phyloP scores from a whole-genome alignment of 2,797 vertebrate species.

The Trachurus trachurus region DNA sequence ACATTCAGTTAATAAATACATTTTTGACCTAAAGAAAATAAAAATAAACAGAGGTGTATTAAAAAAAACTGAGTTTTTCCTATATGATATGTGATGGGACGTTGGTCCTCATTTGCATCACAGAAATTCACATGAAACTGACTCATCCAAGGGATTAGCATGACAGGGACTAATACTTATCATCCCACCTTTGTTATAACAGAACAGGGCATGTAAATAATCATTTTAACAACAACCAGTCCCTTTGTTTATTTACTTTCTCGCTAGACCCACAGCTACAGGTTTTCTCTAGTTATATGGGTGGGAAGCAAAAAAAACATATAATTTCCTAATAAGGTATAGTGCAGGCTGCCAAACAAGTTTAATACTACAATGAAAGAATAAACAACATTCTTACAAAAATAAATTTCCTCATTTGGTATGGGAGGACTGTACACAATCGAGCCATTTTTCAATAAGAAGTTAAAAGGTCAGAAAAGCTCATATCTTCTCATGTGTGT shows the following conservation, averaged over 20 bases:
- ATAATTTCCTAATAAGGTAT: background rate
- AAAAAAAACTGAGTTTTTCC: no score
- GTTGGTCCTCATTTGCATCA: background rate
- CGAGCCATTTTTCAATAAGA: background rate
- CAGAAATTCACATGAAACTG: no score
- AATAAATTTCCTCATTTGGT: conserved; percentile 9
- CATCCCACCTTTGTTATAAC: background rate
- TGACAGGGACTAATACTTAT: background rate
- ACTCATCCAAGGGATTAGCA: no score
- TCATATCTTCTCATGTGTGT: background rate
- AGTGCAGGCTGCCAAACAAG: background rate
- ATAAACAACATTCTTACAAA: background rate
- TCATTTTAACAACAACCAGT: background rate
- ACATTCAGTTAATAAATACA: background rate
- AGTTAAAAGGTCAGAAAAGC: background rate
- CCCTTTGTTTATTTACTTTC: background rate
- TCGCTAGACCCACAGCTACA: background rate
- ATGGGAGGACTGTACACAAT: background rate
- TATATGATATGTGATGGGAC: no score
- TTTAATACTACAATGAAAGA: background rate
- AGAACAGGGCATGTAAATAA: background rate
- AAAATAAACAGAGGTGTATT: background rate
- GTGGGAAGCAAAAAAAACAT: background rate
- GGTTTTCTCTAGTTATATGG: background rate
- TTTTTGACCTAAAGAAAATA: background rate